Conservation (phyloP, 2,797 vertebrate species). For the Buceros bicornis region DNA sequence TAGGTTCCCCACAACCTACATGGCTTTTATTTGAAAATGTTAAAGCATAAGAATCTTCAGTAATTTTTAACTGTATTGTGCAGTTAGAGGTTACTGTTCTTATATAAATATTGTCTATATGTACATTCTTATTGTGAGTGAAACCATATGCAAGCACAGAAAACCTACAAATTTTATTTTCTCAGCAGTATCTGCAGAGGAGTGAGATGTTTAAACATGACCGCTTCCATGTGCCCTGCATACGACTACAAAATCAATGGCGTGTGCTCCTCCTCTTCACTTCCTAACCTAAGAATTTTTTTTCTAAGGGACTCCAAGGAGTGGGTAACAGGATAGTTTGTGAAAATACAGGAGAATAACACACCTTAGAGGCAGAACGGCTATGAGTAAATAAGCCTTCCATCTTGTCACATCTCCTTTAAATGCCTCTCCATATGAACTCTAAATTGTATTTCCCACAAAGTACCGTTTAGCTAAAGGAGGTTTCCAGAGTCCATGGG, state of each 20-base stretch:
- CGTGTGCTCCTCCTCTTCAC: background rate
- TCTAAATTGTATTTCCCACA: background rate
- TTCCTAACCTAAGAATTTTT: background rate
- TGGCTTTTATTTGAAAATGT: constrained; percentile 46
- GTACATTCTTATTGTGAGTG: background rate
- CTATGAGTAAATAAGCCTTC: background rate
- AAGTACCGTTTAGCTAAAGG: background rate
- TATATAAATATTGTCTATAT: constrained; percentile 15
- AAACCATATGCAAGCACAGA: constrained; percentile 4
- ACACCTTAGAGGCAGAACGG: background rate
- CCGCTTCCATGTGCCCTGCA: background rate
- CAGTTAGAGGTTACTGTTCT: constrained; percentile 15
- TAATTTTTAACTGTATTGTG: constrained; percentile 50
- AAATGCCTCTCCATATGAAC: background rate
- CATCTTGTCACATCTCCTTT: background rate
- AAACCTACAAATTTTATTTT: background rate
- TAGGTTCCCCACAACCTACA: constrained; percentile 17
- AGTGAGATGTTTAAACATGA: background rate
- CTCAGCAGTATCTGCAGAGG: background rate
- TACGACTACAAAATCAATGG: background rate
- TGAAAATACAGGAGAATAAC: background rate
- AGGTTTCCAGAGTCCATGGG: background rate
- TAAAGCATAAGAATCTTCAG: constrained; percentile 38
- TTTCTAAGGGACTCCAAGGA: background rate
- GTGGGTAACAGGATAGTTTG: background rate